Percentiles rank a stretch among this genome's conserved stretches.
Conservation (phyloP, 2,888 invertebrate genomes). For the Drosophila vallismaia region DNA sequence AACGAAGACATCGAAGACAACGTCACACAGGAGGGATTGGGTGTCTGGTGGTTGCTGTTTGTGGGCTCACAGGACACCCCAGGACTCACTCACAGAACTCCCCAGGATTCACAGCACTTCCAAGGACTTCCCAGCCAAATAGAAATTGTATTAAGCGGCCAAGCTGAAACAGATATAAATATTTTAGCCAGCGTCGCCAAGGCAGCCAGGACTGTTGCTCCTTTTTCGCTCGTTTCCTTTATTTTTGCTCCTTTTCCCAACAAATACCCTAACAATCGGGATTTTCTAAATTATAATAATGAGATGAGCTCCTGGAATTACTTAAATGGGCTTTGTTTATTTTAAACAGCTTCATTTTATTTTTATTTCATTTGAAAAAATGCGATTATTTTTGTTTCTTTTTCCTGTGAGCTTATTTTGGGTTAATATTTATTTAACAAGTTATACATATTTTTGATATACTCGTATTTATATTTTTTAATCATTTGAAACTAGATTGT, state of each 20-base stretch:
- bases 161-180: constrained; percentile 74
- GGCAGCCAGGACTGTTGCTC: constrained; percentile 46
- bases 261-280: constrained; percentile 14
- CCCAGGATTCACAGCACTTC: background rate
- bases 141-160: constrained; percentile 63
- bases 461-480: too few species aligned
- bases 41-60: constrained; percentile 11
- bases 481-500: too few species aligned
- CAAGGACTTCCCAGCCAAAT: constrained; percentile 29
- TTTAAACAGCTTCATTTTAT: too few species aligned
- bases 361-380: too few species aligned
- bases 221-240: constrained; percentile 3
- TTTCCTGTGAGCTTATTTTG: too few species aligned
- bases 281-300: constrained; percentile 1
- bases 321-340: background rate
- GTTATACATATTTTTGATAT: too few species aligned
- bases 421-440: too few species aligned
- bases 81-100: background rate
- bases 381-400: too few species aligned
- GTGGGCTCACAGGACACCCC: background rate
- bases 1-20: constrained; percentile 74
- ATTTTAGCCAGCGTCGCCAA: constrained; percentile 59
- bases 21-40: constrained; percentile 25
- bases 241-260: background rate
- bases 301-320: background rate